A percentile compares a stretch with the other conserved stretches of the same genome.
These are phyloP conservation scores for Macropus fuliginosus DNA, from an alignment of 2,797 vertebrate genomes.

Conservation along the genomic window DNA sequence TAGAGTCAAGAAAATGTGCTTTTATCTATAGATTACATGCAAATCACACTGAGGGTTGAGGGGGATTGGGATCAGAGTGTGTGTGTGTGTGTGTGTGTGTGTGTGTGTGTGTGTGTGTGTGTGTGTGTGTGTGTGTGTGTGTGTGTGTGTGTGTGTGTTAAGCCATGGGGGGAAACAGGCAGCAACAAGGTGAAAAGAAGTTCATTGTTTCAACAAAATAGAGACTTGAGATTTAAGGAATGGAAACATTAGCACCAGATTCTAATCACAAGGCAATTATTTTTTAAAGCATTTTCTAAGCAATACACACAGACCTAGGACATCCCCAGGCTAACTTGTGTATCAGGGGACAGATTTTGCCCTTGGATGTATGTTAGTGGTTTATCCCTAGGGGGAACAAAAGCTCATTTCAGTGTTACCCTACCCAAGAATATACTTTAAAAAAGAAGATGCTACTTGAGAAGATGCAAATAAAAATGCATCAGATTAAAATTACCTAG, in stretches of 20 bases:
- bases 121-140: accelerated
- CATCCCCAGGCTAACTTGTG: constrained; percentile 32
- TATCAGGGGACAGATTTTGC: constrained; percentile 51
- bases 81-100: background rate
- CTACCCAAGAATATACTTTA: background rate
- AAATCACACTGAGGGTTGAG: background rate
- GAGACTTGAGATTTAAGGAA: constrained; percentile 63
- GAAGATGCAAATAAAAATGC: constrained; percentile 68
- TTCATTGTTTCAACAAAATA: constrained; percentile 69
- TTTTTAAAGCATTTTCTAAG: constrained; percentile 63
- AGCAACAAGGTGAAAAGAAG: constrained; percentile 61
- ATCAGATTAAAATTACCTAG: constrained; percentile 69
- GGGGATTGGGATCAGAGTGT: background rate
- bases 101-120: background rate
- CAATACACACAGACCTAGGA: constrained; percentile 1
- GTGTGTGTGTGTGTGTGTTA: background rate
- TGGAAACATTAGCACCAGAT: constrained; percentile 72
- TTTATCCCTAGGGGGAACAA: constrained; percentile 68
- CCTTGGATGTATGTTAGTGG: constrained; percentile 29
- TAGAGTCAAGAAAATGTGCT: background rate
- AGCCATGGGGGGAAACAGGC: background rate
- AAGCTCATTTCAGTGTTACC: constrained; percentile 57
- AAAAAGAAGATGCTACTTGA: constrained; percentile 56
- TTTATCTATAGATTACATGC: background rate
- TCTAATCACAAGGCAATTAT: constrained; percentile 70